A percentile compares a stretch with the other conserved stretches of the same genome.
These are phyloP conservation scores for Peromyscus polionotus DNA, from an alignment of 2,113 vertebrate genomes.

Conservation along the genomic window DNA sequence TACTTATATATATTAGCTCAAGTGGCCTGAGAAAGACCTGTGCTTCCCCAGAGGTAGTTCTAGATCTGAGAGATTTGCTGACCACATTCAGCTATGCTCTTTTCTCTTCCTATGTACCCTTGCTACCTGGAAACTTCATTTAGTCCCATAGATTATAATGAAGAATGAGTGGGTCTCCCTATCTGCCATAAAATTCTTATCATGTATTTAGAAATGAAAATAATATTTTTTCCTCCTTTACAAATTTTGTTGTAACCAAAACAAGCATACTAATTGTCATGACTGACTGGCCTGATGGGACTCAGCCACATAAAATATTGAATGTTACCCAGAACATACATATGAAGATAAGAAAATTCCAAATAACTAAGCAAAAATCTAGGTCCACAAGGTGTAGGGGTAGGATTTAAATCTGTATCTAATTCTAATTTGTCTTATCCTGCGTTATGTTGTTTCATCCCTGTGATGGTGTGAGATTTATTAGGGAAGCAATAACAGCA, in stretches of 20 bases:
- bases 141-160: neutral
- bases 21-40: neutral
- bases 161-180: neutral
- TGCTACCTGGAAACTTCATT: neutral
- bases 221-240: neutral
- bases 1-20: neutral
- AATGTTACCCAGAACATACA: neutral
- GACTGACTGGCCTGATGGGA: neutral
- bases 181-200: neutral
- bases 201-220: neutral
- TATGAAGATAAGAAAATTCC: neutral
- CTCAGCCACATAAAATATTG: neutral
- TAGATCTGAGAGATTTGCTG: neutral
- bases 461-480: slow-evolving; percentile 2
- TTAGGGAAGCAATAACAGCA: slow-evolving; percentile 67
- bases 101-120: neutral
- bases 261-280: neutral
- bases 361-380: neutral
- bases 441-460: slow-evolving; percentile 58
- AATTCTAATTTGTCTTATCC: neutral
- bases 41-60: neutral
- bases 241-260: neutral
- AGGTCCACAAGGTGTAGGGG: neutral
- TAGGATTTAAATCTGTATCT: neutral
- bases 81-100: accelerated